phyloP scores from a whole-genome alignment of 2,113 vertebrate species.

The Cyprinodon tularosa region DNA sequence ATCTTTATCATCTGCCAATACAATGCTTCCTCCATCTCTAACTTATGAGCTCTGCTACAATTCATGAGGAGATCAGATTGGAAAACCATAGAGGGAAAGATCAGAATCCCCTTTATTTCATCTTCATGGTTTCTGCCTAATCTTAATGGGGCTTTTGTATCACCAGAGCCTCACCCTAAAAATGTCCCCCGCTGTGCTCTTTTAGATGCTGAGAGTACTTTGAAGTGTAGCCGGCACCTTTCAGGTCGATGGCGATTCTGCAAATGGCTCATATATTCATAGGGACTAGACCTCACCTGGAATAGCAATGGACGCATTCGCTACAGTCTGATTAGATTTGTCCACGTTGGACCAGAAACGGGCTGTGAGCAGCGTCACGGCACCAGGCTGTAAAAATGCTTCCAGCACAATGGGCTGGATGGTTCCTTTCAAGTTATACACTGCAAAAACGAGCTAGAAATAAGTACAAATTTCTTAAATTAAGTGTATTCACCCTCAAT shows the following conservation, averaged over 20 bases:
- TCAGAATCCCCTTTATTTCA: conserved; percentile 1
- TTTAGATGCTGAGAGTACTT: conserved; percentile 73
- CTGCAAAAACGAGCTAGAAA: too few relatives aligned
- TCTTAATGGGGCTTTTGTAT: conserved; percentile 6
- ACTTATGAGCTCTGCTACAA: conserved; percentile 14
- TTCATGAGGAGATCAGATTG: not conserved
- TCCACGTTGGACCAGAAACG: conserved; percentile 12
- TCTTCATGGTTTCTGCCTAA: conserved; percentile 13
- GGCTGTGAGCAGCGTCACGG: conserved; percentile 34
- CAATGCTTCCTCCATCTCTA: not conserved
- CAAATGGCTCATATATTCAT: conserved; percentile 70
- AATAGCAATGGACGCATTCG: conserved; percentile 60
- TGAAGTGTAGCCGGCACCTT: conserved; percentile 65
- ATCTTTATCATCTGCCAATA: conserved; percentile 37
- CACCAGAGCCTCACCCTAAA: conserved; percentile 20
- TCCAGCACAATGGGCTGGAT: conserved; percentile 19
- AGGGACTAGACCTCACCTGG: conserved; percentile 41
- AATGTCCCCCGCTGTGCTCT: conserved; percentile 35
- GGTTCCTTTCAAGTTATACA: conserved; percentile 29
- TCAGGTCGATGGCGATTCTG: conserved; percentile 36
- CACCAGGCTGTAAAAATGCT: conserved; percentile 30
- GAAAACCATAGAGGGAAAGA: conserved; percentile 1
- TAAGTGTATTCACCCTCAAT: too few relatives aligned
- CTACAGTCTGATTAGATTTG: conserved; percentile 27
- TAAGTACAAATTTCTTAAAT: too few relatives aligned